Conservation (phyloP, 2,888 invertebrate genomes). For the Augochlorella aurata region DNA sequence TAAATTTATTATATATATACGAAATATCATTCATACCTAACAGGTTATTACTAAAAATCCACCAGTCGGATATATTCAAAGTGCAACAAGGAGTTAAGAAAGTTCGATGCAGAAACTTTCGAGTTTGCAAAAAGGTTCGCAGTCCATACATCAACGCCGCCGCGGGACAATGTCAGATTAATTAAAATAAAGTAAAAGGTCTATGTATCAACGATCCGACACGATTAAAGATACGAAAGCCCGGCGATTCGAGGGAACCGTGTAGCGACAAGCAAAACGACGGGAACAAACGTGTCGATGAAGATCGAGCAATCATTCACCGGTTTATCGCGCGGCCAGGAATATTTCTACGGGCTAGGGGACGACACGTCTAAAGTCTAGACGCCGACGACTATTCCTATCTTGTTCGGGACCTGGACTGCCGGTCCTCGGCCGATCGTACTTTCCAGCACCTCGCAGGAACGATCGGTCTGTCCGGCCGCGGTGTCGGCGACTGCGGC, state of each 20-base stretch:
- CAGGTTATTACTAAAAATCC: too few relatives aligned
- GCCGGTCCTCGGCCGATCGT: slow-evolving; percentile 42
- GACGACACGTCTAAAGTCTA: slow-evolving; percentile 40
- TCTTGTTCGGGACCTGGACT: slow-evolving; percentile 36
- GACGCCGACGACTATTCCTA: slow-evolving; percentile 67
- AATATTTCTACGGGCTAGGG: slow-evolving; percentile 35
- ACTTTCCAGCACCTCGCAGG: slow-evolving; percentile 40
- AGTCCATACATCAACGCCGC: too few relatives aligned
- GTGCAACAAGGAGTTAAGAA: too few relatives aligned
- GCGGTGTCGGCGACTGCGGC: slow-evolving; percentile 48
- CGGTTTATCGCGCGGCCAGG: slow-evolving; percentile 31
- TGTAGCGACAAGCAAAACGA: slow-evolving; percentile 18
- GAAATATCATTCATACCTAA: too few relatives aligned
- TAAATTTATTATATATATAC: too few relatives aligned
- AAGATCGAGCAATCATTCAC: slow-evolving; percentile 36
- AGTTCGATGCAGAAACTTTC: too few relatives aligned
- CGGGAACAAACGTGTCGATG: slow-evolving; percentile 34
- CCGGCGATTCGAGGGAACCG: not conserved
- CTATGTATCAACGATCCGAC: not conserved
- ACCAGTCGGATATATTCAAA: too few relatives aligned
- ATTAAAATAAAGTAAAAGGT: not conserved
- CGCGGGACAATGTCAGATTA: not conserved
- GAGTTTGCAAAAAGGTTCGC: too few relatives aligned
- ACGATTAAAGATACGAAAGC: not conserved
- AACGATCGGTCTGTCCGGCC: slow-evolving; percentile 44